Conservation (phyloP, 2,113 vertebrate genomes). For the Zosterops lateralis region DNA sequence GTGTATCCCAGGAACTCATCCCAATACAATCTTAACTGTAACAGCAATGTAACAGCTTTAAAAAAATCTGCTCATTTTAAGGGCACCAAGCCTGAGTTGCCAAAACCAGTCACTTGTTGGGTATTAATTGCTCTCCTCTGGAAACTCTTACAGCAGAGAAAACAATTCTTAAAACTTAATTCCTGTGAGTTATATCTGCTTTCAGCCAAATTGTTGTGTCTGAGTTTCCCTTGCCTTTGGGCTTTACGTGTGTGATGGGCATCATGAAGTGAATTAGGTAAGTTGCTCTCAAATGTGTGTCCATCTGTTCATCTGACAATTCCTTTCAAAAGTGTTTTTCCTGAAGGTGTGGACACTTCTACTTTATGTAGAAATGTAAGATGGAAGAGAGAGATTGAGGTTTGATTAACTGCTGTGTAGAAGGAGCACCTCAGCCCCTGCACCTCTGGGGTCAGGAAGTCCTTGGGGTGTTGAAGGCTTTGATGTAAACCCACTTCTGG, state of each 20-base stretch:
- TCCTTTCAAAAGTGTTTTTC: neutral
- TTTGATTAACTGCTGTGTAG: neutral
- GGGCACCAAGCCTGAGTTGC: constrained; percentile 8
- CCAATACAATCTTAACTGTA: neutral
- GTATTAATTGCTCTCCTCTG: neutral
- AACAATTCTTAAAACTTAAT: neutral
- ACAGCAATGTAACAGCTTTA: neutral
- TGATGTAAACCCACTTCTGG: neutral
- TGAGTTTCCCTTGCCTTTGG: neutral
- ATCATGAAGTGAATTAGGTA: neutral
- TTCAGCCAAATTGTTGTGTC: neutral
- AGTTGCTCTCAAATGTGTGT: neutral
- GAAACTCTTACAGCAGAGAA: neutral
- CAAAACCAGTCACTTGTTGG: neutral
- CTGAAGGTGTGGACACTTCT: neutral
- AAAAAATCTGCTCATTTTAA: neutral
- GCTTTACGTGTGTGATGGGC: neutral
- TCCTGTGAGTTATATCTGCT: neutral
- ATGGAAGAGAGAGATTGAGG: neutral
- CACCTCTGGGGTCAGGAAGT: neutral
- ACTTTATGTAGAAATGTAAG: neutral
- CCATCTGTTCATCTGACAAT: neutral
- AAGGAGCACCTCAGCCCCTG: neutral
- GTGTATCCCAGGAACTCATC: constrained; percentile 35
- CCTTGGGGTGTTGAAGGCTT: neutral